These are phyloP conservation scores for Irena cyanogastra DNA, from an alignment of 2,113 vertebrate species.

Conservation along the genomic window DNA sequence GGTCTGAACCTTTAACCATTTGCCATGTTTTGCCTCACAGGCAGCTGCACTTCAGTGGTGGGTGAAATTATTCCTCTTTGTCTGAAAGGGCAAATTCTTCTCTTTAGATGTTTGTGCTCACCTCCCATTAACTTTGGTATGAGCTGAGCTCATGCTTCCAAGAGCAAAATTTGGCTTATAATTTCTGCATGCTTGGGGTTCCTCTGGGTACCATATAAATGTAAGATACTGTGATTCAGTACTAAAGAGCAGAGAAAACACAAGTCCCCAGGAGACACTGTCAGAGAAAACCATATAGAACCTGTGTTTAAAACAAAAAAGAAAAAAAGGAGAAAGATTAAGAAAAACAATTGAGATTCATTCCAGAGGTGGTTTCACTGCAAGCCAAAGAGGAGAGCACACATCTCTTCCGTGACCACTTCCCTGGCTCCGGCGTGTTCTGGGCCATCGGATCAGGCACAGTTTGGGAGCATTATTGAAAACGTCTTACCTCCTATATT, in stretches of 20 bases:
- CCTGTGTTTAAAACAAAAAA: background rate
- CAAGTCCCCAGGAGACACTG: background rate
- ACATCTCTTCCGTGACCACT: background rate
- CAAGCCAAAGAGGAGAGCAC: background rate
- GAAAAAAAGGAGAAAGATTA: background rate
- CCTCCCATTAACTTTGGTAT: conserved; percentile 53
- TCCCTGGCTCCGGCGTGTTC: background rate
- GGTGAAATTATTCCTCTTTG: conserved; percentile 21
- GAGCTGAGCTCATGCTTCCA: conserved; percentile 61
- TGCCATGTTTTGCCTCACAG: conserved; percentile 55
- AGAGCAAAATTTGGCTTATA: conserved; percentile 44
- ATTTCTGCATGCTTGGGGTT: conserved; percentile 39
- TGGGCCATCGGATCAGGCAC: background rate
- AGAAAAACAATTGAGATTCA: background rate
- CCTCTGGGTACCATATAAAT: conserved; percentile 55
- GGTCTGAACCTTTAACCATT: conserved; percentile 27
- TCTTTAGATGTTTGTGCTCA: conserved; percentile 39
- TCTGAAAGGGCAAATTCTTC: conserved; percentile 51
- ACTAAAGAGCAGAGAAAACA: conserved; percentile 41
- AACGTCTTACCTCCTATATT: conserved; percentile 17
- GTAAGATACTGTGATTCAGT: conserved; percentile 43
- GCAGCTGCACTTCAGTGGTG: conserved; percentile 4
- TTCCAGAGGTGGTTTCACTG: background rate
- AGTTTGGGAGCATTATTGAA: conserved; percentile 5
- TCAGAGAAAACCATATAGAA: conserved; percentile 5